Percentiles rank a stretch among this genome's conserved stretches.
These are phyloP conservation scores for Vanessa atalanta DNA, from an alignment of 1,140 invertebrate genomes.

Conservation along the genomic window DNA sequence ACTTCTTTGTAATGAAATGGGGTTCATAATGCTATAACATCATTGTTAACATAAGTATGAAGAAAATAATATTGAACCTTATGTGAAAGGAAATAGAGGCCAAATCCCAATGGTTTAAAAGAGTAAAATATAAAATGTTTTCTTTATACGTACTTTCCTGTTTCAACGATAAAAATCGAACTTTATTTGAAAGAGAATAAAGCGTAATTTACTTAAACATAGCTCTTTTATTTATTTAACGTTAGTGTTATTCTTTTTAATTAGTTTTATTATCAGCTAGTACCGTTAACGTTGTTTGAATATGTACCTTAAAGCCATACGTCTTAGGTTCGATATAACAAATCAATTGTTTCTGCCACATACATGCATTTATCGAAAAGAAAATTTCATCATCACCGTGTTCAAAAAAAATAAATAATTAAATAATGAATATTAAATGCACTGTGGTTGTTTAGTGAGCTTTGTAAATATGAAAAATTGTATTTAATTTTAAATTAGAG, in stretches of 20 bases:
- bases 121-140: not conserved
- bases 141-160: not conserved
- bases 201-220: conserved; percentile 5
- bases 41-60: too few species aligned
- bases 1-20: too few species aligned
- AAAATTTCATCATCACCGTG: not conserved
- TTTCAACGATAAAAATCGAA: conserved; percentile 1
- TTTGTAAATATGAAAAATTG: conserved; percentile 66
- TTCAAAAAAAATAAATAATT: not conserved
- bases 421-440: conserved; percentile 16
- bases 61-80: too few species aligned
- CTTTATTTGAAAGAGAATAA: conserved; percentile 2
- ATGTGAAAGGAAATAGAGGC: too few species aligned
- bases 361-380: conserved; percentile 45
- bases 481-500: conserved; percentile 64
- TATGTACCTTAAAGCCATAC: conserved; percentile 12
- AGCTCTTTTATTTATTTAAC: conserved; percentile 12
- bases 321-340: conserved; percentile 15
- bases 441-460: conserved; percentile 51
- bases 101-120: too few species aligned
- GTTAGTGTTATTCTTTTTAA: not conserved
- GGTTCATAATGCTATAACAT: too few species aligned
- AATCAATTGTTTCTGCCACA: not conserved
- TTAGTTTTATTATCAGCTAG: conserved; percentile 2
- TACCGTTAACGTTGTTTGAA: conserved; percentile 13